phyloP scores from a whole-genome alignment of 2,797 vertebrate genomes.

The Furcifer pardalis region DNA sequence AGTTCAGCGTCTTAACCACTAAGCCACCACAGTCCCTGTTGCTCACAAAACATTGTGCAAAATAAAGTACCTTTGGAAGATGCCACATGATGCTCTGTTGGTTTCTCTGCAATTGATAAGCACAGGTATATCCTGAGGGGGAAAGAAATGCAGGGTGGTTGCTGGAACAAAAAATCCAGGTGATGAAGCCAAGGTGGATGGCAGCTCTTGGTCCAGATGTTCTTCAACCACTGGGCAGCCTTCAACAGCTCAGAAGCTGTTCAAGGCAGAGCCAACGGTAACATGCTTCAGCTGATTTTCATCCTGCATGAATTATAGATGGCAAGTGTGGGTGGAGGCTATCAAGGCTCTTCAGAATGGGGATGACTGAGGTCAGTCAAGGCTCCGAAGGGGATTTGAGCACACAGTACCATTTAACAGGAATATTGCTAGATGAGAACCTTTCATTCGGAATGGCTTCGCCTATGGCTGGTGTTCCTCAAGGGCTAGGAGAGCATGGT shows the following conservation, averaged over 20 bases:
- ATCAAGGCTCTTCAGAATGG: neutral
- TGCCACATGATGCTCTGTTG: no score
- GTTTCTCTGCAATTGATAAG: no score
- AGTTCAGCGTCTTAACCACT: no score
- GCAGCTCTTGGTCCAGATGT: neutral
- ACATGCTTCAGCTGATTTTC: neutral
- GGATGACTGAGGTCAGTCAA: neutral
- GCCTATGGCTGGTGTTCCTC: neutral
- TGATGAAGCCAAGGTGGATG: no score
- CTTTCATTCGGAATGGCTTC: neutral
- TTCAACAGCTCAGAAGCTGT: neutral
- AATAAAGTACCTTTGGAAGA: neutral
- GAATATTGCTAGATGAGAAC: neutral
- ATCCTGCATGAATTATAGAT: neutral
- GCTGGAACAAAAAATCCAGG: no score
- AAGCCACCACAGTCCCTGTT: no score
- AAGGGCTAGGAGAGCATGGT: neutral
- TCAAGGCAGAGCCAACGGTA: neutral
- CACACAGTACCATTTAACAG: neutral
- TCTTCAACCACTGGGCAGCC: neutral
- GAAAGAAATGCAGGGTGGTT: no score
- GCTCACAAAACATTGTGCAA: neutral
- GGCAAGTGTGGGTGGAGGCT: neutral
- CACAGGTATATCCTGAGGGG: no score
- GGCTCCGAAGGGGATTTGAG: neutral